These are phyloP conservation scores for Antechinus stuartii DNA, from an alignment of 2,113 vertebrate species.

Conservation along the genomic window DNA sequence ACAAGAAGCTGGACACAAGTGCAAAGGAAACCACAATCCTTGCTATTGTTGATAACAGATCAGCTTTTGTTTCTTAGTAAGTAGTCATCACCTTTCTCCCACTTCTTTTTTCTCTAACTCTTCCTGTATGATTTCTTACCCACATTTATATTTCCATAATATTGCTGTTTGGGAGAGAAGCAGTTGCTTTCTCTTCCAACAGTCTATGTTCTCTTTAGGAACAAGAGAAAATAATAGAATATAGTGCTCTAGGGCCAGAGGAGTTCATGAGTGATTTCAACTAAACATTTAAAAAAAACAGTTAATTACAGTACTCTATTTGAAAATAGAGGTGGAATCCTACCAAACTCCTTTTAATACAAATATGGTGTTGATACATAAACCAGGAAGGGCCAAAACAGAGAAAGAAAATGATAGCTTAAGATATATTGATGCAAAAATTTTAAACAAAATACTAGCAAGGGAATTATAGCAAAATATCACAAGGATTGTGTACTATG, in stretches of 20 bases:
- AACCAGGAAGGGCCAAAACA: no score
- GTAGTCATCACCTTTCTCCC: background rate
- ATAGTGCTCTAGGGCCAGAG: background rate
- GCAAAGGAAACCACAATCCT: background rate
- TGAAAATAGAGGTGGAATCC: no score
- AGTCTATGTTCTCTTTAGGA: background rate
- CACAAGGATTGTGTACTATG: no score
- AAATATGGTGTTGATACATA: no score
- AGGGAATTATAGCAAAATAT: no score
- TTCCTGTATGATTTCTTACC: background rate
- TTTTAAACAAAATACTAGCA: no score
- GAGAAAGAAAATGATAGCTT: no score
- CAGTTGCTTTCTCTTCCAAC: background rate
- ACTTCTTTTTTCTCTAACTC: background rate
- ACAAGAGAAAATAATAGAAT: background rate
- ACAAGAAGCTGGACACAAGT: background rate
- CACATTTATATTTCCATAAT: background rate
- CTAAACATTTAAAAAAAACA: no score
- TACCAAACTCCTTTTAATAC: no score
- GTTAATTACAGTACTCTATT: no score
- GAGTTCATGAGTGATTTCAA: no score
- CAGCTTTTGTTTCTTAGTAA: background rate
- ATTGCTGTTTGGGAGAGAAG: background rate
- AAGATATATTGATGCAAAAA: no score
- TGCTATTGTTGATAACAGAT: background rate